A percentile compares a stretch with the other conserved stretches of the same genome.
These are phyloP conservation scores for Rynchops niger DNA, from an alignment of 2,113 vertebrate genomes.

Conservation along the genomic window DNA sequence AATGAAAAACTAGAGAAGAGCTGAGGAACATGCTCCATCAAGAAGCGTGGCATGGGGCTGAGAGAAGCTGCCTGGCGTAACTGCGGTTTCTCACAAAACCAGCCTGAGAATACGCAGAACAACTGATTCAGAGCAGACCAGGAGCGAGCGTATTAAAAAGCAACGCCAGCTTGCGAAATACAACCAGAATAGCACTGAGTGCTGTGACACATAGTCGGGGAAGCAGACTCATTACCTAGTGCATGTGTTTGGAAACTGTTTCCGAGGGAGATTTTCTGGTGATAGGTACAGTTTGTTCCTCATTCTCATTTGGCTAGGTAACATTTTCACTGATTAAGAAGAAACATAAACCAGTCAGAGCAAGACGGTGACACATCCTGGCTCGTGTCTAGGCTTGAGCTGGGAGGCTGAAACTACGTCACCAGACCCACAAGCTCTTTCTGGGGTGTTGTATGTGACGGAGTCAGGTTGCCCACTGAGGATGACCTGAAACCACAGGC, in stretches of 20 bases:
- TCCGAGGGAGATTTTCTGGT: constrained; percentile 9
- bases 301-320: constrained; percentile 33
- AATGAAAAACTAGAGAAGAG: background rate
- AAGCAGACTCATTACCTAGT: constrained; percentile 50
- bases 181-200: constrained; percentile 31
- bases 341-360: background rate
- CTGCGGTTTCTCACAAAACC: background rate
- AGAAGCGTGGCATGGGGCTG: background rate
- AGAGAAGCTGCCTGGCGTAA: background rate
- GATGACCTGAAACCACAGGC: background rate
- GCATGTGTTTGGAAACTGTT: constrained; percentile 56
- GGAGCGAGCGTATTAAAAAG: background rate
- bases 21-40: background rate
- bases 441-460: background rate
- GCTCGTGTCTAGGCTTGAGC: background rate
- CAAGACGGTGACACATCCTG: background rate
- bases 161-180: constrained; percentile 16
- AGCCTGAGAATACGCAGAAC: background rate
- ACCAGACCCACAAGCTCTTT: background rate
- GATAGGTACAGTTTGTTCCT: constrained; percentile 45
- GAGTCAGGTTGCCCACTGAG: background rate
- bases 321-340: constrained; percentile 14
- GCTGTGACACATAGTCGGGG: constrained; percentile 27
- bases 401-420: background rate
- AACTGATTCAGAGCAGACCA: constrained; percentile 21